Base-by-base conservation (phyloP, 2,888 invertebrate genomes). In the Aphidoletes aphidimyza region DNA sequence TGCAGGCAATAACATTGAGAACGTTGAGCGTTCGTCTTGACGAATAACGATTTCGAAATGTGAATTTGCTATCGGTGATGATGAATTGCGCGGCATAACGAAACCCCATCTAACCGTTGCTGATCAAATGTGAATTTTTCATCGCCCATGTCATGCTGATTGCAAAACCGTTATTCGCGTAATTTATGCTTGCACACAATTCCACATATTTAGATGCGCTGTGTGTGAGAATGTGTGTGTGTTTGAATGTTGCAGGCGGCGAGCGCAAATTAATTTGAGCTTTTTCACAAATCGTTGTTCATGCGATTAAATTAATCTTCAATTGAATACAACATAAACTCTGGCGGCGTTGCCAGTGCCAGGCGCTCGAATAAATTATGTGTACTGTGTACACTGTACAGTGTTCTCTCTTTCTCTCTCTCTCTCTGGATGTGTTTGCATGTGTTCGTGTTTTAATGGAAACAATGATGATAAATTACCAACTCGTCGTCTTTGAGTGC, bases 401-500 rank as follows among this genome's bases (percentile, higher is more conserved):
- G n/a, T n/a, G n/a, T n/a, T n/a, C n/a, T n/a, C n/a, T n/a, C n/a
- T n/a, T n/a, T n/a, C n/a, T n/a, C n/a, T n/a, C n/a, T n/a, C n/a
- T n/a, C n/a, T n/a, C n/a, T n/a, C n/a, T n/a, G n/a, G n/a, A n/a
- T n/a, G n/a, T n/a, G n/a, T n/a, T n/a, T n/a, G n/a, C n/a, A 30
- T 69, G 69, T 22, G 54, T 17, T 6, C 22, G 54, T 30, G 69
- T 69, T 69, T 69, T 69, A 69, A 69, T 69, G 69, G 69, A 69
- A 69, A 69, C 69, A 69, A 69, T 69, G 69, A 69, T 69, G 69
- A 69, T 69, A 69, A 69, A 69, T 69, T 34, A 69, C 69, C 69
- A 69, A 34, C 69, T 69, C 69, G 69, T 69, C 69, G 69, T 69
- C 34, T 69, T 69, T 69, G 69, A 69, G 69, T 69, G 30, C 42